These are phyloP conservation scores for Dendronephthya gigantea DNA, from an alignment of 64 coral and sea anemone species.

Conservation along the genomic window DNA sequence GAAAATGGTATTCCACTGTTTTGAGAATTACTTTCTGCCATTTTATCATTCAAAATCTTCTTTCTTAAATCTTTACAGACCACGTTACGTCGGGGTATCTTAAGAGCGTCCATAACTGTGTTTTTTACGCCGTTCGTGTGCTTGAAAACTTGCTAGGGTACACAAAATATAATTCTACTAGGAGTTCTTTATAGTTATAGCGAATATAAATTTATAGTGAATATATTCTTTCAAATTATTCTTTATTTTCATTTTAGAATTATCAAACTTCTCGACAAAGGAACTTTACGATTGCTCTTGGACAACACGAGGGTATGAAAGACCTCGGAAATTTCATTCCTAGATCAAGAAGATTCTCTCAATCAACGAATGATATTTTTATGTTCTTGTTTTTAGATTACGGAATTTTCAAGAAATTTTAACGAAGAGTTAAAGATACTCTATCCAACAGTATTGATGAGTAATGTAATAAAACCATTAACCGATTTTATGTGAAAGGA, in stretches of 20 bases:
- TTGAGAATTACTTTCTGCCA: not conserved
- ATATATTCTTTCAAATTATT: too few species aligned
- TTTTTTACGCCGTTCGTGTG: constrained; percentile 62
- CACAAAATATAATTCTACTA: not conserved
- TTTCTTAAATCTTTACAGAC: not conserved
- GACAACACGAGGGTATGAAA: constrained; percentile 73
- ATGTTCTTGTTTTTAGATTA: constrained; percentile 45
- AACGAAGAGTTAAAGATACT: constrained; percentile 46
- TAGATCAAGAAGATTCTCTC: not conserved
- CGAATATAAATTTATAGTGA: not conserved
- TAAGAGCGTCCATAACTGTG: constrained; percentile 62
- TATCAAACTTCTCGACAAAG: constrained; percentile 64
- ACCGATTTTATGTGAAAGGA: not conserved
- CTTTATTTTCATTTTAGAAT: constrained; percentile 13
- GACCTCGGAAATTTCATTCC: not conserved
- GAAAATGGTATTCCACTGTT: not conserved
- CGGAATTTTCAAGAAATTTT: constrained; percentile 60
- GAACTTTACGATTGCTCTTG: constrained; percentile 62
- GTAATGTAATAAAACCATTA: constrained; percentile 19
- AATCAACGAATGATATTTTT: not conserved
- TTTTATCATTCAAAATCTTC: not conserved
- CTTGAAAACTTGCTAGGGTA: constrained; percentile 66
- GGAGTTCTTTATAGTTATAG: not conserved
- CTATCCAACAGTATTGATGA: constrained; percentile 22
- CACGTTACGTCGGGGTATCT: constrained; percentile 2